phyloP scores from a whole-genome alignment of 2,888 invertebrate genomes.

The Drosophila anceps region DNA sequence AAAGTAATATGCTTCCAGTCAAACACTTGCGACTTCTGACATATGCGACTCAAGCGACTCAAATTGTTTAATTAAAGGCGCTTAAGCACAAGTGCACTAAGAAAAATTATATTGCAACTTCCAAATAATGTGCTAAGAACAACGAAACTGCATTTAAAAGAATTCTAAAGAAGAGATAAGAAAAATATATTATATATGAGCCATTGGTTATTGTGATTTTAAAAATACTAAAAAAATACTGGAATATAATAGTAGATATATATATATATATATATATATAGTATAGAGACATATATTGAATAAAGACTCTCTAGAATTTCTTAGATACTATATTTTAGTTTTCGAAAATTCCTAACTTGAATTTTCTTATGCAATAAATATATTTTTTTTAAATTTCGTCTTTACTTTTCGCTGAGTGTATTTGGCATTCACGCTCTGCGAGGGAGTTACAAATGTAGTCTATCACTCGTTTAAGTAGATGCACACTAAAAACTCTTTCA shows the following conservation, averaged over 20 bases:
- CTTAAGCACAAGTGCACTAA: constrained; percentile 36
- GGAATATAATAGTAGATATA: neutral
- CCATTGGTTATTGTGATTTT: too few species aligned
- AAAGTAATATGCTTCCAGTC: constrained; percentile 70
- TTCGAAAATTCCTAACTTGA: neutral
- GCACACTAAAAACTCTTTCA: constrained; percentile 31
- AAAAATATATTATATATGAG: neutral
- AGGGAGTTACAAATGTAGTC: constrained; percentile 55
- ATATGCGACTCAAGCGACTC: constrained; percentile 44
- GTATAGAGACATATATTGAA: too few species aligned
- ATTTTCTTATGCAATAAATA: too few species aligned
- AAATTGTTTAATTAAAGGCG: constrained; percentile 75
- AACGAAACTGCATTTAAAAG: neutral
- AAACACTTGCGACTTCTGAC: constrained; percentile 72
- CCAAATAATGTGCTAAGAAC: neutral
- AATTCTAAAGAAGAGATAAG: neutral
- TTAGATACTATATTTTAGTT: neutral
- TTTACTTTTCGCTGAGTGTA: constrained; percentile 47
- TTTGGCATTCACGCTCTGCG: neutral
- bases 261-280: too few species aligned
- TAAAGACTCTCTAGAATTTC: too few species aligned
- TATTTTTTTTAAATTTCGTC: neutral
- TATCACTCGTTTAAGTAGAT: constrained; percentile 25
- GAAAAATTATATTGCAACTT: neutral
- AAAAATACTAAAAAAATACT: neutral